Evolutionary conservation across 2,888 invertebrate genomes (phyloP).

Genomic region (Cryptus viduatorius): DNA sequence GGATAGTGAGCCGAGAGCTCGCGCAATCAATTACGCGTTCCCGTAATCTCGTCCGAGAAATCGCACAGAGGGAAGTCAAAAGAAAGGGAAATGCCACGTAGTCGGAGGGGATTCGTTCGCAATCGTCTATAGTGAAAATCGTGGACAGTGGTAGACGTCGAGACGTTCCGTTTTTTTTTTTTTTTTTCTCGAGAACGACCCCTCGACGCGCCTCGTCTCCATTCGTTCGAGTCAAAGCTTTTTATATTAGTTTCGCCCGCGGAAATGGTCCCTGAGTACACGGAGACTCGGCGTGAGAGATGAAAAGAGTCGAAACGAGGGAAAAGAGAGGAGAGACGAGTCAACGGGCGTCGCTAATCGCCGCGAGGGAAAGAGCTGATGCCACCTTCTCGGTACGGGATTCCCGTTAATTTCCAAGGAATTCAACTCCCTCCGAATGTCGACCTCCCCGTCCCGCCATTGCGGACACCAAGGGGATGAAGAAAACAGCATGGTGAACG

Average conservation of each 20-base stretch:
- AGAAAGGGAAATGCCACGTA: slow-evolving; percentile 18
- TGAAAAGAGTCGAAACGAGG: background rate
- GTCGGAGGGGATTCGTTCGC: slow-evolving; percentile 4
- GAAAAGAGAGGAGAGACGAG: slow-evolving; percentile 11
- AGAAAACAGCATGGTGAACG: slow-evolving; percentile 31
- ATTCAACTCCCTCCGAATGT: slow-evolving; percentile 44
- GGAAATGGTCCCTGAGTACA: slow-evolving; percentile 34
- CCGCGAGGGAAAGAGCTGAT: slow-evolving; percentile 45
- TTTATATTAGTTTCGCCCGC: slow-evolving; percentile 57
- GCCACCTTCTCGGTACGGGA: slow-evolving; percentile 39
- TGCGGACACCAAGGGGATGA: slow-evolving; percentile 6
- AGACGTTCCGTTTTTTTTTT: slow-evolving; percentile 19
- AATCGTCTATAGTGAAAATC: slow-evolving; percentile 40
- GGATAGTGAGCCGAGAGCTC: slow-evolving; percentile 31
- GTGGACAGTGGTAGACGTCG: slow-evolving; percentile 39
- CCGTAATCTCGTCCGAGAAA: slow-evolving; percentile 67
- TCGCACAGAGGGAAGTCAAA: slow-evolving; percentile 41
- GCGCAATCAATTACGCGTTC: slow-evolving; percentile 68
- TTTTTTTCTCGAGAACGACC: slow-evolving; percentile 36
- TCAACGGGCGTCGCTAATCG: slow-evolving; percentile 60
- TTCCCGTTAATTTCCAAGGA: slow-evolving; percentile 64
- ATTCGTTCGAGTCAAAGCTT: slow-evolving; percentile 37
- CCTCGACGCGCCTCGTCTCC: slow-evolving; percentile 22
- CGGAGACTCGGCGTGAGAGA: background rate
- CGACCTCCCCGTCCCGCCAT: background rate